Evolutionary conservation across 1,140 invertebrate species (phyloP).

Genomic region (Bicyclus anynana): DNA sequence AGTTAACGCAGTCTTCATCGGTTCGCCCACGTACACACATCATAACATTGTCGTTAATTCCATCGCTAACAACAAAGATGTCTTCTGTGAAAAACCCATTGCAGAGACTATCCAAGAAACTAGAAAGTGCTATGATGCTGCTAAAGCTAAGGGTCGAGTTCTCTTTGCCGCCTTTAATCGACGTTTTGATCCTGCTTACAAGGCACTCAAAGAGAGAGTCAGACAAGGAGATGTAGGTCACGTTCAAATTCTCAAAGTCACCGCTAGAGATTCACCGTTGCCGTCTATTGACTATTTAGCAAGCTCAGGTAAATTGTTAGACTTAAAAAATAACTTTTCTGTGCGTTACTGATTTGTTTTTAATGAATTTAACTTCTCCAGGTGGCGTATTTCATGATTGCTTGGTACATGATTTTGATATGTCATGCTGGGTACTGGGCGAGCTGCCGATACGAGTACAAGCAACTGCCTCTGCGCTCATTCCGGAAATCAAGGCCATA

Average conservation of each 20-base stretch:
- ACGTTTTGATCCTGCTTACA: constrained; percentile 83
- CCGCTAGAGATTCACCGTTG: constrained; percentile 80
- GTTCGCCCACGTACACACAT: constrained; percentile 81
- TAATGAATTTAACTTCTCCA: too few species aligned
- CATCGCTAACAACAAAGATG: constrained; percentile 79
- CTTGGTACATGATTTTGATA: constrained; percentile 85
- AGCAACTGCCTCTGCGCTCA: constrained; percentile 75
- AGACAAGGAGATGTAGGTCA: constrained; percentile 80
- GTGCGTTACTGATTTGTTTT: too few species aligned
- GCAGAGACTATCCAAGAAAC: constrained; percentile 77
- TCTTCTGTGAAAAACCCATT: constrained; percentile 86
- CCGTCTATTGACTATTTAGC: constrained; percentile 71
- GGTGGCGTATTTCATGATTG: constrained; percentile 87
- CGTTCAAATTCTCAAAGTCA: constrained; percentile 80
- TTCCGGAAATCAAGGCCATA: constrained; percentile 79
- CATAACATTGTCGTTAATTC: constrained; percentile 79
- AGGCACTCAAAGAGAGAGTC: constrained; percentile 72
- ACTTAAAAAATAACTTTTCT: background rate
- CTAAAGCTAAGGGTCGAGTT: constrained; percentile 76
- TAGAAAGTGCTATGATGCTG: constrained; percentile 79
- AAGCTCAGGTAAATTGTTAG: constrained; percentile 73
- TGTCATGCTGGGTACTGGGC: constrained; percentile 80
- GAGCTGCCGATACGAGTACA: constrained; percentile 79
- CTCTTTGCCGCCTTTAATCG: constrained; percentile 84
- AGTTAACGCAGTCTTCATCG: constrained; percentile 78